Evolutionary conservation across 2,113 vertebrate genomes (phyloP).

Genomic region (Catagonus wagneri): DNA sequence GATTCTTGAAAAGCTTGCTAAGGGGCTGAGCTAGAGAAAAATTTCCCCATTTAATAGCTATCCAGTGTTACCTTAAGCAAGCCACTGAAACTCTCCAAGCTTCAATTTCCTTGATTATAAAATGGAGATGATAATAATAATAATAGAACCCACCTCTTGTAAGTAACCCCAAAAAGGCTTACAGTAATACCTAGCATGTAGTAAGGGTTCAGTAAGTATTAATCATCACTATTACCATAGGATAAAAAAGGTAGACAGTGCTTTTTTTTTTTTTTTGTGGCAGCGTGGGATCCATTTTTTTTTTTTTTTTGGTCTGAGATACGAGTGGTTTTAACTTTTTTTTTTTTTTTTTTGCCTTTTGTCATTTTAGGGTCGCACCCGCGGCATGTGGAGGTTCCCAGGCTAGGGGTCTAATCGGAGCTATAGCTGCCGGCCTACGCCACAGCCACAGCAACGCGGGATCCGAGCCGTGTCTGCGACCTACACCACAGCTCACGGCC

Average conservation of each 20-base stretch:
- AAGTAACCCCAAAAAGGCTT: not conserved
- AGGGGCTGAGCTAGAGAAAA: not conserved
- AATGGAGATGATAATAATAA: not conserved
- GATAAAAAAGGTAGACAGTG: not conserved
- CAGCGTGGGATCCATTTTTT: too few species aligned
- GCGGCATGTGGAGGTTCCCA: too few species aligned
- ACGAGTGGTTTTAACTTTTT: constrained; percentile 21
- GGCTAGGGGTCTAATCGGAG: too few species aligned
- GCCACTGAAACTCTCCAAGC: not conserved
- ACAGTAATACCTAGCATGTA: not conserved
- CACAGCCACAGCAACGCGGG: too few species aligned
- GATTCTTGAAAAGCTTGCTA: not conserved
- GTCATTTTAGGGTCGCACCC: too few species aligned
- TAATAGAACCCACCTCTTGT: not conserved
- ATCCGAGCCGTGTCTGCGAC: too few species aligned
- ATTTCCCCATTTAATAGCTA: not conserved
- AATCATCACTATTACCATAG: not conserved
- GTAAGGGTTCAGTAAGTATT: not conserved
- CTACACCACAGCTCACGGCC: too few species aligned
- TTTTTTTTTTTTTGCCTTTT: too few species aligned
- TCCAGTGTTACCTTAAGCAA: not conserved
- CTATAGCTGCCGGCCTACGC: too few species aligned
- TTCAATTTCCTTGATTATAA: not conserved
- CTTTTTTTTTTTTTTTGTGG: constrained; percentile 52
- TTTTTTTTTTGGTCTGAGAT: constrained; percentile 29